Base-by-base conservation (phyloP, 2,888 invertebrate genomes). In the Tipula unca region DNA sequence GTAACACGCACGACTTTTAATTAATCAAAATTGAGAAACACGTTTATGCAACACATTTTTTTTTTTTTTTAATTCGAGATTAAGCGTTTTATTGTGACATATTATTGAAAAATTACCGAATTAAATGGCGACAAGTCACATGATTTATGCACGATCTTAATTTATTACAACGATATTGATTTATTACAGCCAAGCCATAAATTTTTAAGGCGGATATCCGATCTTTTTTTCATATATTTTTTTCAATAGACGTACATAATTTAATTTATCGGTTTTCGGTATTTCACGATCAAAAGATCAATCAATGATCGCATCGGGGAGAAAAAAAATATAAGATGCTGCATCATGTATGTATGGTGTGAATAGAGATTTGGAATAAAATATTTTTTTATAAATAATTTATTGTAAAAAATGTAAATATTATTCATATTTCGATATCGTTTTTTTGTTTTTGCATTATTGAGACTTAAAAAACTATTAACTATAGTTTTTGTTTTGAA, bases 241-340 rank as follows among this genome's bases (percentile, higher is more conserved):
- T 84, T 32, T 29, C 3, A 32, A 32, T n/a, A n/a, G n/a, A n/a
- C n/a, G n/a, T 14, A 82, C 10, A n/a, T 32, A 83, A 32, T 32
- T 83, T 17, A 83, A 32, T 32, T 35, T 29, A 32, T 35, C 1
- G 29, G n/a, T 32, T 83, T 83, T 83, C 35, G 17, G 6, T 32
- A 29, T 32, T 83, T 83, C 83, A 83, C 32, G 29, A 83, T 83
- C 83, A 83, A 83, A 83, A 83, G 83, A 83, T 83, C 83, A n/a
- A 83, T 83, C 83, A 29, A 32, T 83, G 35, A 83, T 32, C 29
- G 35, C 29, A 8, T 13, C n/a, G n/a, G n/a, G n/a, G n/a, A n/a
- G n/a, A n/a, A n/a, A 14, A 13, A 82, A 82, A 82, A 32, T 6
- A 35, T 29, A 32, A 29, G 29, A 29, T 82, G 8, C 13, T 82